phyloP scores from a whole-genome alignment of 2,888 invertebrate genomes.

The Stenodera caucasica region DNA sequence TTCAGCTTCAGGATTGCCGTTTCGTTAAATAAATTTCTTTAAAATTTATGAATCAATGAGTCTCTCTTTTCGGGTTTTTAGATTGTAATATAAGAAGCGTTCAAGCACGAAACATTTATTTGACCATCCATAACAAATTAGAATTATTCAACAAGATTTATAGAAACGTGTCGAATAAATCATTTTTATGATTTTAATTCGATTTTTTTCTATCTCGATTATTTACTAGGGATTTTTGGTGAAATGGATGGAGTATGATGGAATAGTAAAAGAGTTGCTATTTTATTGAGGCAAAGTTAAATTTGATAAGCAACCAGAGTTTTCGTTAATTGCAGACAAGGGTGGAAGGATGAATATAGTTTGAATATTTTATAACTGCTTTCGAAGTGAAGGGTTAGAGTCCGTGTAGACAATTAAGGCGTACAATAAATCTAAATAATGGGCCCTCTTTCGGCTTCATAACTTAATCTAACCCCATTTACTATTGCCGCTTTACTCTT shows the following conservation, averaged over 20 bases:
- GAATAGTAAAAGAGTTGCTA: background rate
- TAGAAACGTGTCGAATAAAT: constrained; percentile 6
- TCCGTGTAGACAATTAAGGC: constrained; percentile 49
- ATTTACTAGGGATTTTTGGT: no score
- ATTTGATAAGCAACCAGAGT: constrained; percentile 24
- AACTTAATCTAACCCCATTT: constrained; percentile 47
- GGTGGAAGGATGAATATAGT: constrained; percentile 38
- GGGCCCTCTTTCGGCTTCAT: constrained; percentile 45
- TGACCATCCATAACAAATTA: constrained; percentile 7
- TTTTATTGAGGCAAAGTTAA: background rate
- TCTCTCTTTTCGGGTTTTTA: background rate
- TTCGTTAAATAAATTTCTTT: background rate
- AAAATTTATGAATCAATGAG: background rate
- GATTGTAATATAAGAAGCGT: background rate
- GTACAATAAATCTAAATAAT: constrained; percentile 51
- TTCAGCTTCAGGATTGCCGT: background rate
- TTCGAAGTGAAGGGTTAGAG: constrained; percentile 43
- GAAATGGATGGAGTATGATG: background rate
- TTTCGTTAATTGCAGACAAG: constrained; percentile 30
- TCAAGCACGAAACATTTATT: constrained; percentile 7
- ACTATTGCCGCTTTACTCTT: constrained; percentile 34
- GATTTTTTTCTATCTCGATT: no score
- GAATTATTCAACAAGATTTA: constrained; percentile 4
- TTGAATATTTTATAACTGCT: constrained; percentile 47
- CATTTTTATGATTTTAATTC: constrained; percentile 2